Percentiles rank a stretch among this genome's conserved stretches.
Evolutionary conservation across 1,140 invertebrate genomes (phyloP).

Genomic region (Pachypsylla venusta): DNA sequence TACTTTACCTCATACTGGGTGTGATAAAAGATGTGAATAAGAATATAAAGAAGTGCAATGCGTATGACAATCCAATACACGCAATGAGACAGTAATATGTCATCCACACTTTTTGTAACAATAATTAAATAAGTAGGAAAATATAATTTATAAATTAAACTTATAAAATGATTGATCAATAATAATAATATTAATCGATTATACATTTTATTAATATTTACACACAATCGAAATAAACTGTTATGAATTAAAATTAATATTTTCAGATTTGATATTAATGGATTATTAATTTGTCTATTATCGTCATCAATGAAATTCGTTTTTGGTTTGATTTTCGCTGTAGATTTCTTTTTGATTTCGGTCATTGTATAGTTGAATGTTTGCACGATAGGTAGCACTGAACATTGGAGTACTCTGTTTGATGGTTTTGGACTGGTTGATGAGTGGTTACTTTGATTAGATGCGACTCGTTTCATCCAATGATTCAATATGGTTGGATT

Average conservation of each 20-base stretch:
- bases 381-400: neutral
- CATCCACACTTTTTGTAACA: neutral
- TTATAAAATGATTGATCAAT: neutral
- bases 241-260: neutral
- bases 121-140: neutral
- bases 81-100: neutral
- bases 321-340: neutral
- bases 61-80: neutral
- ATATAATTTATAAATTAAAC: neutral
- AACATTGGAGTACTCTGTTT: neutral
- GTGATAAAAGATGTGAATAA: neutral
- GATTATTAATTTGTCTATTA: neutral
- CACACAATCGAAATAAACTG: neutral
- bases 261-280: neutral
- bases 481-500: neutral
- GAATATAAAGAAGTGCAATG: neutral
- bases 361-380: constrained; percentile 1
- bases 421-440: neutral
- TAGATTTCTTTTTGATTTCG: neutral
- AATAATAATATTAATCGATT: neutral
- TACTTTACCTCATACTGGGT: constrained; percentile 3
- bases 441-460: neutral
- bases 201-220: neutral
- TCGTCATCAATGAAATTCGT: neutral
- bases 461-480: neutral